Evolutionary conservation across 2,797 vertebrate genomes (phyloP).

Genomic region (Pogoniulus pusillus): DNA sequence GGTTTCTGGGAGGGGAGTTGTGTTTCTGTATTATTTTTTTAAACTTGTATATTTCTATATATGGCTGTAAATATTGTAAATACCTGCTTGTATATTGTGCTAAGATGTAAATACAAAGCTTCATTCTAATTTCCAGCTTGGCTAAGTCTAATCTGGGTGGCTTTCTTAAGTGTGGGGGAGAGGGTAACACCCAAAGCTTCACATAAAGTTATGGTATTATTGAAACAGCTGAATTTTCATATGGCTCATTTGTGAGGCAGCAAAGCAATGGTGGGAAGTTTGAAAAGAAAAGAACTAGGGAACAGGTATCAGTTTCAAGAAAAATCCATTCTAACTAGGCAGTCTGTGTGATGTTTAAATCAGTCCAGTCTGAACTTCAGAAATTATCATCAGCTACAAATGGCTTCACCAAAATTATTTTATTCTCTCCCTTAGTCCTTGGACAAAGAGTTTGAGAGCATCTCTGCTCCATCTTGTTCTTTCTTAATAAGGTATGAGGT

Average conservation of each 20-base stretch:
- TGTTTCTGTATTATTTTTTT: no score
- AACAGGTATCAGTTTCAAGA: background rate
- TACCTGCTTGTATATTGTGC: no score
- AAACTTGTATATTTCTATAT: no score
- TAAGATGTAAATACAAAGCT: no score
- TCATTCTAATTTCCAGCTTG: no score
- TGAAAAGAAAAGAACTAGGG: background rate
- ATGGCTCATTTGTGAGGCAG: background rate
- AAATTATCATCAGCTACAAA: background rate
- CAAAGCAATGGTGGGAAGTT: background rate
- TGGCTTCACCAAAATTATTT: background rate
- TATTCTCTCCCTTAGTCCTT: background rate
- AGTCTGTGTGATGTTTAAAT: background rate
- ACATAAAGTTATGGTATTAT: background rate
- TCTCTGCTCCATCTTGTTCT: background rate
- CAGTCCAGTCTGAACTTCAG: background rate
- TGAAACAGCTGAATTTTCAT: background rate
- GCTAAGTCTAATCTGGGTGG: no score
- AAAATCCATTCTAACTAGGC: background rate
- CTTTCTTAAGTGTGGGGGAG: no score
- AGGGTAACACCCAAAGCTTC: no score
- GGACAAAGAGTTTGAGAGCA: background rate
- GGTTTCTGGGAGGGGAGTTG: no score
- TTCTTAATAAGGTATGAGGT: background rate
- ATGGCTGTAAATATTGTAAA: no score